These are phyloP conservation scores for Falco peregrinus DNA, from an alignment of 2,797 vertebrate genomes.

Conservation along the genomic window DNA sequence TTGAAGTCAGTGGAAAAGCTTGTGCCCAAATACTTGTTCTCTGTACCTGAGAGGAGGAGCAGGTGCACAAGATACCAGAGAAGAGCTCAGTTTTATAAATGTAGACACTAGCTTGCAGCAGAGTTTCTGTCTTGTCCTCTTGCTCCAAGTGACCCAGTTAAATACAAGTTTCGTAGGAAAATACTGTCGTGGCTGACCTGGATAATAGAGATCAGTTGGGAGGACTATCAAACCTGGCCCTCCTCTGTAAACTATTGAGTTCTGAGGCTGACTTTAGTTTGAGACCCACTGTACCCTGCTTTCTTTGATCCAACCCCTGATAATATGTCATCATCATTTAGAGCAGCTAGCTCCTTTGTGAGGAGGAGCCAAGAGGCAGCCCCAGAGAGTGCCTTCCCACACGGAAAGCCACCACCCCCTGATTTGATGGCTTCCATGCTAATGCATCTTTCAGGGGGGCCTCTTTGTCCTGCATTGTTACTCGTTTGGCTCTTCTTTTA, in stretches of 20 bases:
- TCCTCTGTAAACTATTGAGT: neutral
- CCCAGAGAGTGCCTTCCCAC: neutral
- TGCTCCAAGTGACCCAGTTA: neutral
- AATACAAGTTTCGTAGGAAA: neutral
- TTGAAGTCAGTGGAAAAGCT: neutral
- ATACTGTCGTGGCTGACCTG: neutral
- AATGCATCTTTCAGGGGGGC: neutral
- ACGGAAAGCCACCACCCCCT: neutral
- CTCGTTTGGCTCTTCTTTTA: constrained; percentile 43
- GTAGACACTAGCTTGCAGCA: neutral
- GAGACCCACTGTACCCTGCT: neutral
- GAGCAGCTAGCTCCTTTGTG: neutral
- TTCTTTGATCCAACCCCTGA: constrained; percentile 28
- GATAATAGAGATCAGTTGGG: neutral
- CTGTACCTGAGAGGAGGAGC: neutral
- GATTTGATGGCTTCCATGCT: constrained; percentile 20
- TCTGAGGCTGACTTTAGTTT: neutral
- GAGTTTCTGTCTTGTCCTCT: neutral
- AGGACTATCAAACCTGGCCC: neutral
- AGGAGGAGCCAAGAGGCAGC: neutral
- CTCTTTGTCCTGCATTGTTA: constrained; percentile 32
- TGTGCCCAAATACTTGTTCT: neutral
- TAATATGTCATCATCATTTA: neutral
- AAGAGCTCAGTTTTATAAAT: neutral
- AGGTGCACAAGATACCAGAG: neutral